Evolutionary conservation across 2,113 vertebrate species (phyloP), one percentile per base, ranked within the genome.

Genomic region (Muscicapa adusta): DNA sequence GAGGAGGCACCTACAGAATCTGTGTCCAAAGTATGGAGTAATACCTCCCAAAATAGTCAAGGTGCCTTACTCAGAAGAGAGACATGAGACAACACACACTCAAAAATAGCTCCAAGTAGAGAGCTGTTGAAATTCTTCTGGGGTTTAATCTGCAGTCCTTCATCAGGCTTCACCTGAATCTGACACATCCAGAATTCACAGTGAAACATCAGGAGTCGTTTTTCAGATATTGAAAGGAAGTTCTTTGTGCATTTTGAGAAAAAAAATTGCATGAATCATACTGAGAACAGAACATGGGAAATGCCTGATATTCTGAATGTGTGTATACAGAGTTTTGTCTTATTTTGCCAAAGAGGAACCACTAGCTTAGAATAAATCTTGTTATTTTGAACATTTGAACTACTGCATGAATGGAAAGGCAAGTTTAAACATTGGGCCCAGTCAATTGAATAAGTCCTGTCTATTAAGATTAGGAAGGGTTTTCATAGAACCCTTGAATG

Each of bases 111-210:
- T 48, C 66, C 28, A 10, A 2, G 7, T 23, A 56, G 24, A 56
- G 24, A 65, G 6, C 3, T 15, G 11, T n/a, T 0, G 0, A 76
- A 72, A 45, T 85, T 81, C 24, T 82, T 66, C 16, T 20, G 18
- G 25, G 25, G 10, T 76, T 82, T 61, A 43, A 33, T 28, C 22
- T 73, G 19, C 10, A 68, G n/a, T 22, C 36, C 40, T 43, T 72
- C 7, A 14, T 79, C 53, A 48, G 56, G 15, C 28, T 54, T 76
- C 33, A 22, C 42, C 18, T 53, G 51, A 58, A 20, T 38, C 13
- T 58, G 54, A 54, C 26, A 50, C 3, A 42, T 4, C 12, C 24
- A 83, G 43, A 86, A 88, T 60, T 50, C 18, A 18, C 29, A 43
- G 13, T 19, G 28, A 79, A 62, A 19, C 2, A 4, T 48, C 40